These are phyloP conservation scores for Garra rufa DNA, from an alignment of 2,113 vertebrate genomes.

Conservation along the genomic window DNA sequence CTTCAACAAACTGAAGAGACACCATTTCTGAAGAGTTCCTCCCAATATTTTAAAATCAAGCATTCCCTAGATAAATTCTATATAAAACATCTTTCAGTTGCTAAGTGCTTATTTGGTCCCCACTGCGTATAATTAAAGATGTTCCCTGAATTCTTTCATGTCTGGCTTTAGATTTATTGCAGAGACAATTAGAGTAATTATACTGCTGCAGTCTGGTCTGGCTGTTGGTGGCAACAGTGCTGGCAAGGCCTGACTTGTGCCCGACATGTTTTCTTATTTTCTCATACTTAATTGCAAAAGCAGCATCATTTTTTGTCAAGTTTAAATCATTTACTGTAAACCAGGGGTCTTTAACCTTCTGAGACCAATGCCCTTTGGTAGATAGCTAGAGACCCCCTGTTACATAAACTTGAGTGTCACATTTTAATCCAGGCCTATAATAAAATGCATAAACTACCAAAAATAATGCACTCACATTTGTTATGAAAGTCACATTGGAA, in stretches of 20 bases:
- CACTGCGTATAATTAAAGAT: conserved; percentile 68
- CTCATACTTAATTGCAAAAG: conserved; percentile 61
- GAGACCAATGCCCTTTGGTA: neutral
- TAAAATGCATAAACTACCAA: neutral
- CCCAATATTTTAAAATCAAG: conserved; percentile 31
- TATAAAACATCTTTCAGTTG: conserved; percentile 49
- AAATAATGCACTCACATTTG: neutral
- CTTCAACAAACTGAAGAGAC: neutral
- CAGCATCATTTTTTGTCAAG: conserved; percentile 17
- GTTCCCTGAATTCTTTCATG: conserved; percentile 72
- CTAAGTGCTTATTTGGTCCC: conserved; percentile 45
- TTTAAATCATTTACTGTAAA: conserved; percentile 32
- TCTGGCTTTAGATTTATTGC: conserved; percentile 75
- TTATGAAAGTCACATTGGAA: neutral
- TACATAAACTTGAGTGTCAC: conserved; percentile 2
- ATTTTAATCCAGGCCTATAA: neutral
- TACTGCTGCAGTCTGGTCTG: conserved; percentile 57
- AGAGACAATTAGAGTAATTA: conserved; percentile 73
- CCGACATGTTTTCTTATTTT: conserved; percentile 57
- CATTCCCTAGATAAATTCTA: conserved; percentile 38
- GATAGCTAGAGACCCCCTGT: neutral
- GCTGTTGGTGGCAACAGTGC: conserved; percentile 54
- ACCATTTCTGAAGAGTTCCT: conserved; percentile 26
- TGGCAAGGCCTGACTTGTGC: conserved; percentile 68
- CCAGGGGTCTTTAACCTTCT: neutral